Base-by-base conservation (phyloP, 2,888 invertebrate genomes). In the Halictus quadricinctus region DNA sequence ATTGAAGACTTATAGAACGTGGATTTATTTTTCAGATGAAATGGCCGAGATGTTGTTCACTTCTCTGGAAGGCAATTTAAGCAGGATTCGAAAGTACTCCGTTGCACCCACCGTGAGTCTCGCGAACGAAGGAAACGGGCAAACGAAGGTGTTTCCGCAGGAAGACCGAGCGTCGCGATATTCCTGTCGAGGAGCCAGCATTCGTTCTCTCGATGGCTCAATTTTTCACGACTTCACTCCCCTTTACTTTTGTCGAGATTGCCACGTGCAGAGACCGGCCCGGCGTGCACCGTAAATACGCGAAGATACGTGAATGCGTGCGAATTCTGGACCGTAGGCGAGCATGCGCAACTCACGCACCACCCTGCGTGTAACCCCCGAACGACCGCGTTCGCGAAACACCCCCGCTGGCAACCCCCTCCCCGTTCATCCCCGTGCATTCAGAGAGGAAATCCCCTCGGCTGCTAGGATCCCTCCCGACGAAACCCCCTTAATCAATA, bases 401-500 rank as follows among this genome's bases (percentile, higher is more conserved):
- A 85, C 85, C 84, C 79, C 80, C 69, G 69, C 41, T 69, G 1
- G 41, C 78, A 81, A 83, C 73, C 76, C 85, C 73, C 72, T 74
- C 86, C 84, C 86, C 84, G 78, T 86, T 83, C 86, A 84, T 73
- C 87, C 82, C 79, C 76, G 79, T 74, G 81, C 84, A 85, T 84
- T 87, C 83, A 86, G 85, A 88, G 89, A 87, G 87, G 85, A 90
- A 90, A 86, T 84, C 88, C 87, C 86, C 90, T 87, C 90, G 89
- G 86, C 90, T 82, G 64, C 82, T 84, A 87, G 86, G 87, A 87
- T 89, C 88, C 91, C 92, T 91, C 91, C 88, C 87, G 82, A 81
- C 88, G 77, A 88, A 90, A 41, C 41, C 90, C 92, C 91, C 91
- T 93, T 92, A 91, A 93, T 93, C 93, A 93, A 93, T 93, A 93